Percentiles rank a stretch among this genome's conserved stretches.
These are phyloP conservation scores for Drosophila arizonae DNA, from an alignment of 1,140 invertebrate genomes.

Conservation along the genomic window DNA sequence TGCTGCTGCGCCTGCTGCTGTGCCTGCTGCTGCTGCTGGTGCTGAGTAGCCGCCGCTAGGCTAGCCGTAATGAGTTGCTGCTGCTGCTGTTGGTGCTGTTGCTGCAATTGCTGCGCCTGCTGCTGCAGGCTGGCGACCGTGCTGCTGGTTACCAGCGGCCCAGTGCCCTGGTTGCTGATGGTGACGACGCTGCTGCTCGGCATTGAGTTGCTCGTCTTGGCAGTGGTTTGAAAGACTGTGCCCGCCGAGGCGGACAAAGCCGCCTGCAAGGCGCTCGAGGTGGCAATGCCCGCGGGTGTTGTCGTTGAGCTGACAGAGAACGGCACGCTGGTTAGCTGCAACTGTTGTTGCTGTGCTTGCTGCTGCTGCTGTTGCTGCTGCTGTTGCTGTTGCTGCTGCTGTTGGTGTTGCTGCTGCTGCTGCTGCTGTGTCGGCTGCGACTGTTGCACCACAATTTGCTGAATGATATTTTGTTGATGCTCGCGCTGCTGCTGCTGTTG, in stretches of 20 bases:
- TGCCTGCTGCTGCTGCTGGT: conserved; percentile 51
- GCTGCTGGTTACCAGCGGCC: conserved; percentile 73
- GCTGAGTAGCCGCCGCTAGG: conserved; percentile 63
- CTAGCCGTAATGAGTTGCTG: conserved; percentile 53
- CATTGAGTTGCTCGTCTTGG: conserved; percentile 50
- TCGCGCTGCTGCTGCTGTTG: conserved; percentile 76
- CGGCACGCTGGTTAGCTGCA: conserved; percentile 69
- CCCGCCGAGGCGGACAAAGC: conserved; percentile 53
- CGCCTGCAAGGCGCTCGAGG: conserved; percentile 68
- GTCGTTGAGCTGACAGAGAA: conserved; percentile 83
- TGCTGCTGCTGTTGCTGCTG: conserved; percentile 55
- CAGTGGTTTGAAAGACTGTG: conserved; percentile 59
- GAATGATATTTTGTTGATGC: conserved; percentile 75
- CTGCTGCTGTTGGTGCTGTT: conserved; percentile 45
- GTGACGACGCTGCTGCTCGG: conserved; percentile 73
- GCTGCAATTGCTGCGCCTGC: conserved; percentile 54
- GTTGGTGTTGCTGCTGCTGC: conserved; percentile 74
- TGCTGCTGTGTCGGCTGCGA: conserved; percentile 36
- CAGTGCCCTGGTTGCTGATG: conserved; percentile 68
- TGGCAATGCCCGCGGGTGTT: conserved; percentile 81
- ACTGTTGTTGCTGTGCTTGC: conserved; percentile 34
- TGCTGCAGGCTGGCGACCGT: conserved; percentile 68
- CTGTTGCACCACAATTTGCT: conserved; percentile 73
- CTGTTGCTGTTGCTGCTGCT: conserved; percentile 70
- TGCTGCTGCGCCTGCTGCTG: conserved; percentile 34